Percentiles rank a stretch among this genome's conserved stretches.
phyloP scores from a whole-genome alignment of 2,888 invertebrate genomes.

The Orthonevra nobilis region DNA sequence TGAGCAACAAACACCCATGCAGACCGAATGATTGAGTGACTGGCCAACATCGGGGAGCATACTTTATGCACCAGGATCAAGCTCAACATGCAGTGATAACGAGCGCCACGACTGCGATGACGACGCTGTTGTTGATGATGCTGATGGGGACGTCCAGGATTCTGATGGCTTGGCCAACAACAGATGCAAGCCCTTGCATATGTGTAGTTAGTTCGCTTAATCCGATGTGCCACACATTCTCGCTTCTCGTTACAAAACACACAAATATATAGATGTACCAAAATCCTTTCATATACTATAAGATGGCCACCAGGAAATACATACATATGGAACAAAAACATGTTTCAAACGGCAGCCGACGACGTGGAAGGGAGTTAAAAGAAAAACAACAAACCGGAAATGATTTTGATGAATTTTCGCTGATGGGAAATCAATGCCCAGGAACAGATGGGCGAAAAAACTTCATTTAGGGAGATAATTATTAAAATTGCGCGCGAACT shows the following conservation, averaged over 20 bases:
- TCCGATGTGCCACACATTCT: slow-evolving; percentile 9
- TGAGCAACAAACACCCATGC: not conserved
- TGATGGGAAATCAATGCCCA: slow-evolving; percentile 69
- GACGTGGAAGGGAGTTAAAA: not conserved
- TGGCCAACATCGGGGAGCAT: not conserved
- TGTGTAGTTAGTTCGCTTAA: slow-evolving; percentile 52
- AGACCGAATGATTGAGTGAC: slow-evolving; percentile 18
- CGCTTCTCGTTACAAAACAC: slow-evolving; percentile 28
- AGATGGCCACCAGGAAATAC: slow-evolving; percentile 20
- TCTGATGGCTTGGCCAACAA: slow-evolving; percentile 52
- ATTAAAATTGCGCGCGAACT: slow-evolving; percentile 29
- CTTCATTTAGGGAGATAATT: slow-evolving; percentile 46
- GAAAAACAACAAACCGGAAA: slow-evolving; percentile 47
- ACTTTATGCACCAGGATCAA: slow-evolving; percentile 44
- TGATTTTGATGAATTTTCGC: slow-evolving; percentile 70
- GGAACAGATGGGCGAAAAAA: slow-evolving; percentile 62
- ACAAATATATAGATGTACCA: not conserved
- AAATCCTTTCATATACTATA: no score
- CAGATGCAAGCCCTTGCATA: slow-evolving; percentile 28
- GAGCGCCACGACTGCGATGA: slow-evolving; percentile 50
- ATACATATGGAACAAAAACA: slow-evolving; percentile 29
- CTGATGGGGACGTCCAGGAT: slow-evolving; percentile 21
- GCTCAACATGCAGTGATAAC: no score
- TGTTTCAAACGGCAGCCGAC: not conserved
- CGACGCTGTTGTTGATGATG: slow-evolving; percentile 11